These are phyloP conservation scores for Alloplasta piceator DNA, from an alignment of 2,888 invertebrate species.

Conservation along the genomic window DNA sequence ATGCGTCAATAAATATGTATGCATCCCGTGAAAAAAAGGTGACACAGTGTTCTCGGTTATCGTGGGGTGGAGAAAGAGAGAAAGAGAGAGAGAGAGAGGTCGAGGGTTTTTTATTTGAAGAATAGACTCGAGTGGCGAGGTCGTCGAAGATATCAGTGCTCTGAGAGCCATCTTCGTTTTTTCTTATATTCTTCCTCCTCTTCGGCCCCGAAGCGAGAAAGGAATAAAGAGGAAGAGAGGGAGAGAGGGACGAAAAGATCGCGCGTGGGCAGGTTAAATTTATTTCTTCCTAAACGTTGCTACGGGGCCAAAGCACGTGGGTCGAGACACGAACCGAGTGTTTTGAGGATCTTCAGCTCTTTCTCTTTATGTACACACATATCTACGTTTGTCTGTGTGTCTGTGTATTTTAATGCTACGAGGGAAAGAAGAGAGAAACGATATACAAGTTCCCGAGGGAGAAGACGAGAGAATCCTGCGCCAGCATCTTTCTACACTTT, in stretches of 20 bases:
- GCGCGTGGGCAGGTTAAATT: conserved; percentile 74
- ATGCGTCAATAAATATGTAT: too few species aligned
- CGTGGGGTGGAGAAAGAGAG: background rate
- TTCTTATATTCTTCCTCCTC: conserved; percentile 3
- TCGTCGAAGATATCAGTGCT: conserved; percentile 26
- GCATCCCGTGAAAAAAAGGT: background rate
- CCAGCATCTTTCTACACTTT: conserved; percentile 8
- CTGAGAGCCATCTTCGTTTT: conserved; percentile 31
- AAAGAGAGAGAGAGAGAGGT: background rate
- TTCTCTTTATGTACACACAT: conserved; percentile 4
- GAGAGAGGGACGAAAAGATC: conserved; percentile 29
- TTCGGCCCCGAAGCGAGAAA: conserved; percentile 10
- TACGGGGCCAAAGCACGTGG: conserved; percentile 70
- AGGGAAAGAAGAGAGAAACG: conserved; percentile 12
- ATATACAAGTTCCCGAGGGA: background rate
- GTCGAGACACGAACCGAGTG: conserved; percentile 64
- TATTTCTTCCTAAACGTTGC: conserved; percentile 76
- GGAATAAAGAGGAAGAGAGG: conserved; percentile 25
- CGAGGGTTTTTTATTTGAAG: conserved; percentile 8
- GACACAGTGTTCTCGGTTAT: background rate
- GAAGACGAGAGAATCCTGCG: conserved; percentile 15
- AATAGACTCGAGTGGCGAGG: conserved; percentile 22
- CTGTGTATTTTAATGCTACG: background rate
- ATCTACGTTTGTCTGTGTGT: background rate
- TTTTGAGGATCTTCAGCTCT: conserved; percentile 25